Conservation (phyloP, 2,113 vertebrate genomes). For the Copsychus sechellarum region DNA sequence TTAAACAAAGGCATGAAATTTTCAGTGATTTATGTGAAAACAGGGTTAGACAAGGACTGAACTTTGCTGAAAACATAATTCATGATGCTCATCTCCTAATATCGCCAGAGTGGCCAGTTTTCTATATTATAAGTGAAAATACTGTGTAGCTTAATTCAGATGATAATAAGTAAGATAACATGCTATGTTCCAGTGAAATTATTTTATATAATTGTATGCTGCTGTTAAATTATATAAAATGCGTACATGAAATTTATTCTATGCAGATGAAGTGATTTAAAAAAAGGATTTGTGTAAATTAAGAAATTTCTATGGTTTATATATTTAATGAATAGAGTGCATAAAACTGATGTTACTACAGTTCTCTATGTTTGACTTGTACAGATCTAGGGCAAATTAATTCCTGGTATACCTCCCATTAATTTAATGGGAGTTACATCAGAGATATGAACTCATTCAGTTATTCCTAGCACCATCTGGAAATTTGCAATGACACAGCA, state of each 20-base stretch:
- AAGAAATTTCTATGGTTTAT: background rate
- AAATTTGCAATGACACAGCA: conserved; percentile 28
- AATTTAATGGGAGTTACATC: conserved; percentile 8
- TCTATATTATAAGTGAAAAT: background rate
- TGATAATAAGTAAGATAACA: background rate
- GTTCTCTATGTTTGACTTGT: background rate
- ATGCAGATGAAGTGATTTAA: background rate
- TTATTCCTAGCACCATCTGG: conserved; percentile 38
- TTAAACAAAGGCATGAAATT: background rate
- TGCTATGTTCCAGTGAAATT: background rate
- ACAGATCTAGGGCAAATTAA: background rate
- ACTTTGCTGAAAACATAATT: background rate
- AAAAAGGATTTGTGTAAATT: background rate
- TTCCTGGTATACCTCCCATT: background rate
- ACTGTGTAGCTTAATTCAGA: background rate
- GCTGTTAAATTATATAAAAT: background rate
- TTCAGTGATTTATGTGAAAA: background rate
- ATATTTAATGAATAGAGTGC: background rate
- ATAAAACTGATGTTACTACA: background rate
- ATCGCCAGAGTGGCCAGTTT: background rate
- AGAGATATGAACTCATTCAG: conserved; percentile 15
- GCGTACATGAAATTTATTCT: background rate
- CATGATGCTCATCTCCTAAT: background rate
- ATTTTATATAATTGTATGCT: background rate
- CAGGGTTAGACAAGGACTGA: background rate